Conservation (phyloP, 2,113 vertebrate genomes). For the Chauna torquata region DNA sequence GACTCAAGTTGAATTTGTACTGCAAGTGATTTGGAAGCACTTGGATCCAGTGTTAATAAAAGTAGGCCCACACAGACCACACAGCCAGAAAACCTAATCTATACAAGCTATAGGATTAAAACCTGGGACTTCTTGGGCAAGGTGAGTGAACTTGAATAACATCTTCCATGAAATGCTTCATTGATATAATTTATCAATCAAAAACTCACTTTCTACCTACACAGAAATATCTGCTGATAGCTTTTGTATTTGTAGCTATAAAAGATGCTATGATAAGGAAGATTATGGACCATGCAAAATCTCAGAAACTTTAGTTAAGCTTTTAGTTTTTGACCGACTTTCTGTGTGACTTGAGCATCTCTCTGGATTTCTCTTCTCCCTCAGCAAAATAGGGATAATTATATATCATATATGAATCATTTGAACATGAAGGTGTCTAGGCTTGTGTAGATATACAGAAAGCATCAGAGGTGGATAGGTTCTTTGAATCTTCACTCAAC, state of each 20-base stretch:
- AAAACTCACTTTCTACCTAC: not conserved
- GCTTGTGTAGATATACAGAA: not conserved
- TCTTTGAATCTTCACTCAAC: not conserved
- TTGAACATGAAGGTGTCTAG: not conserved
- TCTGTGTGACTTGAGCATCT: not conserved
- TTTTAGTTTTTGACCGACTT: not conserved
- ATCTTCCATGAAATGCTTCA: not conserved
- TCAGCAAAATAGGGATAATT: not conserved
- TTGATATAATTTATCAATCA: not conserved
- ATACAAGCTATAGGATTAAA: not conserved
- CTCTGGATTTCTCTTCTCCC: not conserved
- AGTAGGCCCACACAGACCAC: not conserved
- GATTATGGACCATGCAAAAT: not conserved
- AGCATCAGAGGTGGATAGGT: not conserved
- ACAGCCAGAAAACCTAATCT: not conserved
- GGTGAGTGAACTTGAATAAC: not conserved
- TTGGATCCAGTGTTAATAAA: not conserved
- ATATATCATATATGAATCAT: not conserved
- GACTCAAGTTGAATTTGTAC: not conserved
- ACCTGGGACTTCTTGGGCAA: not conserved
- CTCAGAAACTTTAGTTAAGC: not conserved
- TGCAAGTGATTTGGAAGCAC: not conserved
- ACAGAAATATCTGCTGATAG: not conserved
- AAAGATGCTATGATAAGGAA: not conserved
- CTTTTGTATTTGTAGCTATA: not conserved